Conservation (phyloP, 1,140 invertebrate species). For the Antheraea pernyi region DNA sequence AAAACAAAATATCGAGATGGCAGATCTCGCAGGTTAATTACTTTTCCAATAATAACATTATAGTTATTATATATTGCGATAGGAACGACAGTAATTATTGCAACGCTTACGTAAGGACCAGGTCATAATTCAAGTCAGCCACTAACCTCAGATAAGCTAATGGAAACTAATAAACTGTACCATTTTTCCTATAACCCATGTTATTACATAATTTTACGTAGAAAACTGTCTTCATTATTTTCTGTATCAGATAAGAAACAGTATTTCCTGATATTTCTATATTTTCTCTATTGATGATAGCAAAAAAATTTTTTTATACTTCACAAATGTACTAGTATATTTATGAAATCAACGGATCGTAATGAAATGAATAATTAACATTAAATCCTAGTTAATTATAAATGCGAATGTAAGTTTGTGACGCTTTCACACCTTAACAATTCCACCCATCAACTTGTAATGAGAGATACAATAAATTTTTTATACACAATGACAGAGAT, state of each 20-base stretch:
- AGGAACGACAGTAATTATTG: not conserved
- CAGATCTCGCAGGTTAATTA: not conserved
- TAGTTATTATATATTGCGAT: not conserved
- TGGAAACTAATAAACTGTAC: not conserved
- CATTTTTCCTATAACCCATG: not conserved
- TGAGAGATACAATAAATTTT: too few species aligned
- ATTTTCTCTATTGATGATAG: too few species aligned
- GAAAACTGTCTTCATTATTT: not conserved
- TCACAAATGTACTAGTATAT: not conserved
- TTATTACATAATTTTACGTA: not conserved
- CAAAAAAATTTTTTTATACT: not conserved
- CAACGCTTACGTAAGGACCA: not conserved
- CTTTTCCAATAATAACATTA: not conserved
- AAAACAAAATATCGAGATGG: too few species aligned
- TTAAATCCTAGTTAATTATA: too few species aligned
- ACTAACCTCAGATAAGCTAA: conserved; percentile 5
- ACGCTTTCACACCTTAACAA: too few species aligned
- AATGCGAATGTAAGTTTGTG: too few species aligned
- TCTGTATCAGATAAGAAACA: not conserved
- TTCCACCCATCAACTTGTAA: too few species aligned
- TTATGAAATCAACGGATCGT: too few species aligned
- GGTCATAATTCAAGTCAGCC: conserved; percentile 8
- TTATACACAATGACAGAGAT: too few species aligned
- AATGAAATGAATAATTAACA: too few species aligned
- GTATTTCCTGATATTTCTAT: not conserved